Conservation (phyloP, 2,888 invertebrate species). For the Odontocolon sp. region DNA sequence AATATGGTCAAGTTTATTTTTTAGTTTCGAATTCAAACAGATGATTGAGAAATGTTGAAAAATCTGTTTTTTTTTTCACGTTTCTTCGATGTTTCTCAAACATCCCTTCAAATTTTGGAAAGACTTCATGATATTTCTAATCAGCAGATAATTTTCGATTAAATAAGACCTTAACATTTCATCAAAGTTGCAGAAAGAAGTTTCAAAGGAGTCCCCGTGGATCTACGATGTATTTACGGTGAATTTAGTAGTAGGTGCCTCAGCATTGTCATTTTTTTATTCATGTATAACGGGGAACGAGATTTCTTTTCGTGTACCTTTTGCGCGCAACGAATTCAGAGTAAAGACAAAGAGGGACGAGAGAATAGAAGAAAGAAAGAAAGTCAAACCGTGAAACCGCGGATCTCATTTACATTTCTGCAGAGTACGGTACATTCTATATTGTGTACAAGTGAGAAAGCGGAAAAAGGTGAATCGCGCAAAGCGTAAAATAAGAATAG, state of each 20-base stretch:
- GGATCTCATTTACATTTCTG: slow-evolving; percentile 60
- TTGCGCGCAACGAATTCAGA: slow-evolving; percentile 27
- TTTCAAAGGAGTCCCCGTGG: not conserved
- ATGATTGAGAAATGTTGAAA: too few species aligned
- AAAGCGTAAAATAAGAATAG: slow-evolving; percentile 18
- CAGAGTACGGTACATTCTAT: slow-evolving; percentile 27
- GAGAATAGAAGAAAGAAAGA: slow-evolving; percentile 28
- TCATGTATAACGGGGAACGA: not conserved
- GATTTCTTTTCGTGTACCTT: slow-evolving; percentile 15
- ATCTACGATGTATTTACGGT: not conserved
- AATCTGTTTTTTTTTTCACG: too few species aligned
- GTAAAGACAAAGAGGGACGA: slow-evolving; percentile 10
- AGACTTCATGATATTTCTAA: too few species aligned
- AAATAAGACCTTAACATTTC: not conserved
- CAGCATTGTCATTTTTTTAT: not conserved
- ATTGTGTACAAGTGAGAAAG: slow-evolving; percentile 44
- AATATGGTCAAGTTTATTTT: too few species aligned
- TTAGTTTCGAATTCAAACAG: too few species aligned
- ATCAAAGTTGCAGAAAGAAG: not conserved
- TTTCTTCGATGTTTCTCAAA: too few species aligned
- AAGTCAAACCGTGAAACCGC: slow-evolving; percentile 69
- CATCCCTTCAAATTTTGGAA: too few species aligned
- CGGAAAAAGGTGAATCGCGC: slow-evolving; percentile 57
- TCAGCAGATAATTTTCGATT: too few species aligned
- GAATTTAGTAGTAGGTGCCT: too few species aligned